These are phyloP conservation scores for Argyrosomus regius DNA, from an alignment of 2,797 vertebrate genomes.

Conservation along the genomic window DNA sequence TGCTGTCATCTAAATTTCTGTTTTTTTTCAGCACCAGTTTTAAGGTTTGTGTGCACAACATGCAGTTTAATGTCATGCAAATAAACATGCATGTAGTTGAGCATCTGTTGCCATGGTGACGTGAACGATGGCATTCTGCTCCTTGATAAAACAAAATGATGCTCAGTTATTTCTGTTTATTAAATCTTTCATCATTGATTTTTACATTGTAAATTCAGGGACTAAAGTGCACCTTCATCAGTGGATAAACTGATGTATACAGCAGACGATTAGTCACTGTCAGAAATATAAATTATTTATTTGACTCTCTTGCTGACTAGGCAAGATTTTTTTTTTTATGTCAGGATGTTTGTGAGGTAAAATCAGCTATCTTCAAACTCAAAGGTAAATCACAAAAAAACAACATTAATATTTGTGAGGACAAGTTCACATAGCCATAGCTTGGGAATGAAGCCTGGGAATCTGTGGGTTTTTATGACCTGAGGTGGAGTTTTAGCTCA, in stretches of 20 bases:
- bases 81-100: not conserved
- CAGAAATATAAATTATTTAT: not conserved
- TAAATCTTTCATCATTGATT: not conserved
- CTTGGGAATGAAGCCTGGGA: too few relatives aligned
- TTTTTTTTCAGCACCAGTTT: not conserved
- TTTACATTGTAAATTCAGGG: not conserved
- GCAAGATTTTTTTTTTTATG: too few relatives aligned
- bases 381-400: not conserved
- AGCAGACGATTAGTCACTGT: not conserved
- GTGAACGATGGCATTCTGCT: not conserved
- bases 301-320: not conserved
- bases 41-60: not conserved
- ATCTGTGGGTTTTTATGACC: not conserved
- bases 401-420: not conserved
- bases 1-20: constrained; percentile 15
- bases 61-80: constrained; percentile 14
- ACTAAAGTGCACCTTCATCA: too few relatives aligned
- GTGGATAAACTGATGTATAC: not conserved
- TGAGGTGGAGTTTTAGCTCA: not conserved
- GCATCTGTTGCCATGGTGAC: constrained; percentile 3
- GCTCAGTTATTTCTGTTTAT: not conserved
- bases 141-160: not conserved
- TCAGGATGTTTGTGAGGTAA: not conserved
- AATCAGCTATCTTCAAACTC: not conserved
- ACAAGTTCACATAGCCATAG: not conserved